phyloP scores from a whole-genome alignment of 2,888 invertebrate species.

The Lasioglossum villosulum region DNA sequence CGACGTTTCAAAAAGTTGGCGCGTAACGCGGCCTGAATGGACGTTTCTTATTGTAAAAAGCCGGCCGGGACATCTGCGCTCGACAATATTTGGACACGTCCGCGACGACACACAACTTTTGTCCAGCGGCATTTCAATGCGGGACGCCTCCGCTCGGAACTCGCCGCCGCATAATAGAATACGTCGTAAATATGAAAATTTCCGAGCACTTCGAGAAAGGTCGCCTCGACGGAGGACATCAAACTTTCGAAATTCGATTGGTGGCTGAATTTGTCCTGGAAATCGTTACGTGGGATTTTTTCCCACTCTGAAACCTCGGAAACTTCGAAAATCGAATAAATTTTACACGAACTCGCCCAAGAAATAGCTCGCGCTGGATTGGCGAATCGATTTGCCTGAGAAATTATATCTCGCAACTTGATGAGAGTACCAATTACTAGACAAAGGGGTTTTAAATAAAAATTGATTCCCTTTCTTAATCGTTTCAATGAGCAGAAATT shows the following conservation, averaged over 20 bases:
- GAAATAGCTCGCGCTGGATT: no score
- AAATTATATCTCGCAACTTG: not conserved
- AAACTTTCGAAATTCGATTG: constrained; percentile 47
- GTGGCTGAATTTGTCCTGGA: not conserved
- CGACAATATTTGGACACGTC: constrained; percentile 83
- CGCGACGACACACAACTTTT: constrained; percentile 79
- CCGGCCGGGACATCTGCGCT: constrained; percentile 79
- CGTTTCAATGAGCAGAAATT: not conserved
- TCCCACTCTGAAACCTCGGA: no score
- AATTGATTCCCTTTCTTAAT: not conserved
- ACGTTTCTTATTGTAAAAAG: constrained; percentile 60
- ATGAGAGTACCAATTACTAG: not conserved
- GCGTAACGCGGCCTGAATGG: constrained; percentile 56
- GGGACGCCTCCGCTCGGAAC: constrained; percentile 59
- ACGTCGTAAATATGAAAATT: constrained; percentile 78
- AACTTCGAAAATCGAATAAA: not conserved
- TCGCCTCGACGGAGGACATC: constrained; percentile 27
- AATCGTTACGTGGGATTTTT: constrained; percentile 17
- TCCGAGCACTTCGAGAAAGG: constrained; percentile 24
- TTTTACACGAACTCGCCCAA: not conserved
- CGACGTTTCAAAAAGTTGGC: constrained; percentile 59
- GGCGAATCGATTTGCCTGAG: not conserved
- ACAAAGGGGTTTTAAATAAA: not conserved
- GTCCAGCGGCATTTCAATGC: constrained; percentile 81
- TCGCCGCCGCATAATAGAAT: constrained; percentile 79